Evolutionary conservation across 2,797 vertebrate genomes (phyloP), one percentile per base, ranked within the genome.

Genomic region (Esox masquinongy): DNA sequence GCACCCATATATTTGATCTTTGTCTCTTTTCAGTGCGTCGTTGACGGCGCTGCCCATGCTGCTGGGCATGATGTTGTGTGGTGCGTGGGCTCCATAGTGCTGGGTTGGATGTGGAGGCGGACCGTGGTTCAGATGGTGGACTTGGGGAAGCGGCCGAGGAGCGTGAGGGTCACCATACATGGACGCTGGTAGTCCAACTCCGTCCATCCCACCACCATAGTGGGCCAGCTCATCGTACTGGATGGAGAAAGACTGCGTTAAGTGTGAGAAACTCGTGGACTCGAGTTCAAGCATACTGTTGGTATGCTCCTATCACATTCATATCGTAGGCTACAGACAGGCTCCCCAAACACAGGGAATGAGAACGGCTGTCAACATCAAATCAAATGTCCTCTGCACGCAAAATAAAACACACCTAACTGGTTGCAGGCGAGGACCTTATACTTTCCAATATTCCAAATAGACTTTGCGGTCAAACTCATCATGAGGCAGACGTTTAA

Each of bases 1-100:
- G 22, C 95, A 98, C 97, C 97, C 97, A 84, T 98, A 98, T 87
- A 98, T 98, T 69, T 96, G 96, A 90, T 98, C 97, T 93, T 97
- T 98, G 95, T 98, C 97, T 87, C 96, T 91, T 89, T 97, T 98
- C 82, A 98, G 91, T 71, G 94, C 96, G 82, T 98, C 97, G 90
- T 95, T 97, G 86, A 96, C 94, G 88, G 95, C 95, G 80, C 95
- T 95, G 82, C 96, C 96, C 95, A 97, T 96, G 92, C 95, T 94
- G 88, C 93, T 91, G 79, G 95, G 94, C 95, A 97, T 94, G 90
- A 97, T 92, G 90, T 93, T 95, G 88, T 97, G 97, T 74, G 96
- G 95, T 84, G 95, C 95, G 88, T 97, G 97, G 39, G 95, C 95
- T 82, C 96, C 96, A 84, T 97, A 97, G 90, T 98, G 97, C 89